Evolutionary conservation across 2,888 invertebrate species (phyloP), one percentile per base, ranked within the genome.

Genomic region (Drosophila pegasa): DNA sequence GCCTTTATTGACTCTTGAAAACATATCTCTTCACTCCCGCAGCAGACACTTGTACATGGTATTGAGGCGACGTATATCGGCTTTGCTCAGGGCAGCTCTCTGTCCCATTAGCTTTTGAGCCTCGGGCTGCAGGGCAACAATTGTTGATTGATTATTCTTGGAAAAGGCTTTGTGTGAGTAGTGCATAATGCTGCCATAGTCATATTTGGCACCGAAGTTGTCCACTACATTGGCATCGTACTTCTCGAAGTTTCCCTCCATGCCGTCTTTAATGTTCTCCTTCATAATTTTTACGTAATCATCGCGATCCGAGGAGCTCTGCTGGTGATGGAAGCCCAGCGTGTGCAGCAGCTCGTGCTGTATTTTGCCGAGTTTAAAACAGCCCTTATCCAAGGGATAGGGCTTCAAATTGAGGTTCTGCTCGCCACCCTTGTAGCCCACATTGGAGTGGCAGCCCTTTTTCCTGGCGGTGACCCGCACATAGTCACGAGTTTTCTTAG

Each of bases 341-440:
- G 95, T 95, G 85, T 97, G 97, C 90, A 96, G 94, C 52, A 96
- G 90, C 89, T 97, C 96, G 80, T 97, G 97, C n/a, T 95, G 92
- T 0, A 95, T 94, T 0, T 96, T 96, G 4, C 88, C 91, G 35
- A 88, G 29, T 7, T 60, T 73, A 16, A 92, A 91, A 60, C 92
- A 92, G 0, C 91, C 91, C 0, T 9, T 31, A 4, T 87, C 87
- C 40, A 90, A 41, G 0, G 35, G 22, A 31, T 57, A 74, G 0
- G 77, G 65, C 29, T 79, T 73, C 6, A 91, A 0, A 91, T 29
- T 0, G 47, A 25, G 25, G 25, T 16, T 52, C 55, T 91, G 90
- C 9, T 58, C 31, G 0, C 70, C 59, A 80, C 95, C 95, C 0
- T 12, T 35, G 16, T 94, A 93, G 0, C 96, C 96, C 0, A 97